Evolutionary conservation across 2,113 vertebrate species (phyloP).

Genomic region (Antechinus stuartii): DNA sequence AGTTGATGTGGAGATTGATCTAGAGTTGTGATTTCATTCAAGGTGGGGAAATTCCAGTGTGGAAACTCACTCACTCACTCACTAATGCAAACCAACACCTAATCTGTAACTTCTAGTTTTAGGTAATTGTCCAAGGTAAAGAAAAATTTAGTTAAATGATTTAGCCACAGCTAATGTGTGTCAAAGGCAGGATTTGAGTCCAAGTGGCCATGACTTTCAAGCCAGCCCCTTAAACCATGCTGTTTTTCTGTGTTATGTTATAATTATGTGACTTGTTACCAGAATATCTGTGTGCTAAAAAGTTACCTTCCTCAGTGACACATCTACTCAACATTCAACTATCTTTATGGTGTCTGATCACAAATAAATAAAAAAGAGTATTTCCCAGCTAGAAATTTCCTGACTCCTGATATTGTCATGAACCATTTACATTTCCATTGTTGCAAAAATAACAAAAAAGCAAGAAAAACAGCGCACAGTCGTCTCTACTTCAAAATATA

Average conservation of each 20-base stretch:
- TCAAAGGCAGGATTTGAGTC: not conserved
- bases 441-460: constrained; percentile 52
- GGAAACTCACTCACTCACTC: not conserved
- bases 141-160: not conserved
- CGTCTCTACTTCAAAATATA: constrained; percentile 15
- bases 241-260: not conserved
- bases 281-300: constrained; percentile 31
- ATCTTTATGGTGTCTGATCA: constrained; percentile 17
- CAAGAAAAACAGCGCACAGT: constrained; percentile 31
- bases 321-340: constrained; percentile 22
- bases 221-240: not conserved
- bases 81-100: not conserved
- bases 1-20: not conserved
- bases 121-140: not conserved
- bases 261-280: not conserved
- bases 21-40: not conserved
- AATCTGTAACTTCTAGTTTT: not conserved
- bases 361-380: constrained; percentile 58
- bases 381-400: constrained; percentile 37
- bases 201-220: not conserved
- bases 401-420: constrained; percentile 43
- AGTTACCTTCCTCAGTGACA: not conserved
- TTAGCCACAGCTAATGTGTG: not conserved
- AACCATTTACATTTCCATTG: constrained; percentile 52
- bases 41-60: not conserved